Evolutionary conservation across 2,113 vertebrate genomes (phyloP), one percentile per base, ranked within the genome.

Genomic region (Columba janthina): DNA sequence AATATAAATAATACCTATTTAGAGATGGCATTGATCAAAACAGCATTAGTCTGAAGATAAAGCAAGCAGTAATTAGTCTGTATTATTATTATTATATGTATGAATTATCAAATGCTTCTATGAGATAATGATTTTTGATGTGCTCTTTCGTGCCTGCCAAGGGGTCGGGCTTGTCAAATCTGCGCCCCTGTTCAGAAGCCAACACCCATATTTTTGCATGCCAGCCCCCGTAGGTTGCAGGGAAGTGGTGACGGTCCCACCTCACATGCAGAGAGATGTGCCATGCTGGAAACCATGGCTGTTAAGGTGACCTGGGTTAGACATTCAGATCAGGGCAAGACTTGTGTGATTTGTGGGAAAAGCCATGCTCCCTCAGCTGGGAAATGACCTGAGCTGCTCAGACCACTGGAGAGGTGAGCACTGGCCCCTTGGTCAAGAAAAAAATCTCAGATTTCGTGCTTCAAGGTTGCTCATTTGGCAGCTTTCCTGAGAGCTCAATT

Each of bases 401-500:
- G 61, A 54, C 26, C 24, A 11, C 16, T 53, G 3, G 42, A 44
- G 36, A 51, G 44, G 53, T 4, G 17, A 66, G 51, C n/a, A 64
- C n/a, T 73, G 76, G 58, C 54, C 54, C 16, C 22, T 42, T 48
- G 57, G 57, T 18, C 54, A 64, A 74, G 79, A 54, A 79, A 82
- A 67, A 62, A 72, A 60, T 50, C 29, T 88, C 51, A 64, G 46
- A 64, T 94, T 71, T 69, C 42, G 6, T 84, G 64, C 71, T 91
- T 86, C 48, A 17, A 77, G 44, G 40, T 57, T 91, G 84, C 66
- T 94, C 57, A 29, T 90, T 95, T 93, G 89, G 53, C 61, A 84
- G 72, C 75, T 93, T 90, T 93, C 46, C 64, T n/a, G 53, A 86
- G 65, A 78, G 31, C 36, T 57, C 1, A 1, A 42, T 84, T 86